Evolutionary conservation across 2,888 invertebrate species (phyloP), one percentile per base, ranked within the genome.

Genomic region (Epinotia ramella): DNA sequence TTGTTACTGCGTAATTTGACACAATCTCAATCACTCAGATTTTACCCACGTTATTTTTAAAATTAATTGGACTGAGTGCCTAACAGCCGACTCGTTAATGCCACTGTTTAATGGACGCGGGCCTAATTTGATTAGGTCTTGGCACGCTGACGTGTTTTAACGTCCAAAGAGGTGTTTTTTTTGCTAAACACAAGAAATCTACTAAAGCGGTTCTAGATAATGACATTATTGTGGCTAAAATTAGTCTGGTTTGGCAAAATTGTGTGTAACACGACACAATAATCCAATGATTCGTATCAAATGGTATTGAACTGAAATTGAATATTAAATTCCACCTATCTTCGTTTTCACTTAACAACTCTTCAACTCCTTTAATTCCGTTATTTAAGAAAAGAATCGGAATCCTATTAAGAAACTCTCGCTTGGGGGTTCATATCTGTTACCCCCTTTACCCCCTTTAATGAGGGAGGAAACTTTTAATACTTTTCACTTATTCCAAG

Each of bases 401-500:
- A 64, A 64, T 56, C 56, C 40, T 64, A 63, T 64, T 63, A 71
- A 71, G 71, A 69, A 46, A 67, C n/a, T 67, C 62, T 49, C 70
- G 33, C 70, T 62, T 33, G 63, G 57, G 53, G 67, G 12, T 63
- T 63, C 40, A 24, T 56, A 71, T 69, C 57, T 28, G 7, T 33
- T 18, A 49, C 46, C 71, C 71, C 33, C 71, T 46, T 63, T 33
- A 2, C 28, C 33, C 57, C 56, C 20, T 20, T 62, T 53, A 63
- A 70, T 33, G 70, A 62, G 33, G 56, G 56, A 0, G 56, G 33
- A 46, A 71, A 71, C 64, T 71, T 71, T 71, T 71, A 71, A 71
- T 56, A 71, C 63, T 64, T 71, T 64, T 40, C 56, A 56, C 33
- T 64, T 71, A 71, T 64, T 71, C 33, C 12, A 67, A 20, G 13